phyloP scores from a whole-genome alignment of 2,797 vertebrate genomes.

The Pelodytes ibericus region DNA sequence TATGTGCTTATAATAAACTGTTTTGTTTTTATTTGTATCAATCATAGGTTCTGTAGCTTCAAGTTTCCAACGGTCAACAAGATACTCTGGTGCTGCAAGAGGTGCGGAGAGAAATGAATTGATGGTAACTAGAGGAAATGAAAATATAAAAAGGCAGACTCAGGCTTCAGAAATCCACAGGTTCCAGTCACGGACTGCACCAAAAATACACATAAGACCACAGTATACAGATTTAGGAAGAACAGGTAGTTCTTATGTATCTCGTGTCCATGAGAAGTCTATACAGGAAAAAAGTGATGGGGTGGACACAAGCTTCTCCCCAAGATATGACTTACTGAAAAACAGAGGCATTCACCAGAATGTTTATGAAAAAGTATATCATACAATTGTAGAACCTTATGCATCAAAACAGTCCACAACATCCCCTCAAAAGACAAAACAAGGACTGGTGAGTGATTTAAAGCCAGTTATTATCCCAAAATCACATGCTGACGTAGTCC shows the following conservation, averaged over 20 bases:
- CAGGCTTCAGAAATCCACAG: conserved; percentile 66
- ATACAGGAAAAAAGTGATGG: conserved; percentile 52
- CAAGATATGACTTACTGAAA: conserved; percentile 55
- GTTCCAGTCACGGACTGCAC: conserved; percentile 48
- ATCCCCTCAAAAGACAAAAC: conserved; percentile 39
- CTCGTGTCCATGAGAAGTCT: conserved; percentile 51
- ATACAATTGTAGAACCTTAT: conserved; percentile 40
- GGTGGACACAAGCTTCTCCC: conserved; percentile 55
- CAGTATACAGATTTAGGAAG: conserved; percentile 25
- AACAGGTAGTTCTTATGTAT: conserved; percentile 47
- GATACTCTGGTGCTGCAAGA: conserved; percentile 70
- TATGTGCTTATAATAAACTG: no score
- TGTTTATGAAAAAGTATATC: conserved; percentile 58
- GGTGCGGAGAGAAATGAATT: conserved; percentile 71
- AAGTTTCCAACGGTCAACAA: conserved; percentile 71
- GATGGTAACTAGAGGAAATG: conserved; percentile 55
- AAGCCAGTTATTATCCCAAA: conserved; percentile 36
- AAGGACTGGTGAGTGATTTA: conserved; percentile 29
- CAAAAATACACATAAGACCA: conserved; percentile 24
- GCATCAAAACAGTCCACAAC: conserved; percentile 51
- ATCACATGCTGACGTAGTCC: conserved; percentile 41
- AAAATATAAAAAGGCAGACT: conserved; percentile 69
- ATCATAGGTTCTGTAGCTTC: conserved; percentile 79
- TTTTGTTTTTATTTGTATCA: not conserved
- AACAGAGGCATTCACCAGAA: conserved; percentile 54